Conservation (phyloP, 1,140 invertebrate genomes). For the Geopemphigus sp. region DNA sequence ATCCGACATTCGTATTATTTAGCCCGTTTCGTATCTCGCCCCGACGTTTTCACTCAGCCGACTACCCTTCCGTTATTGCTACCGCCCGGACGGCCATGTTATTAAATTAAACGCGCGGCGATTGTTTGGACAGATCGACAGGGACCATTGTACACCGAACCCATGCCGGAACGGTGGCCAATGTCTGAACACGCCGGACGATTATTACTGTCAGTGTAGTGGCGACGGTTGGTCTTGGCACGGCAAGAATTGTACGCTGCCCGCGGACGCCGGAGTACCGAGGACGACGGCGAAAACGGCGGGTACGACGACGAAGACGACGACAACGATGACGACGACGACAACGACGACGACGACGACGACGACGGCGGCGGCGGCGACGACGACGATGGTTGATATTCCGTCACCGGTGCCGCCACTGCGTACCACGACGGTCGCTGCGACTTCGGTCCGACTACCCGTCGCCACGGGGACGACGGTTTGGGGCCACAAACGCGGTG, state of each 20-base stretch:
- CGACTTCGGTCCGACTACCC: not conserved
- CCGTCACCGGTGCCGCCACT: not conserved
- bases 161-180: constrained; percentile 76
- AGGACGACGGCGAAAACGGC: constrained; percentile 60
- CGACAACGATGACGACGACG: not conserved
- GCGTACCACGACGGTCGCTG: not conserved
- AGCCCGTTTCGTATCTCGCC: no score
- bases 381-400: not conserved
- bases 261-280: constrained; percentile 51
- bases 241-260: constrained; percentile 84
- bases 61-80: no score
- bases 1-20: no score
- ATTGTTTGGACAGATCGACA: constrained; percentile 64
- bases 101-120: no score
- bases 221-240: constrained; percentile 65
- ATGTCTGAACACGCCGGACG: constrained; percentile 79
- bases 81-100: no score
- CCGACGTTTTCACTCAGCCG: no score
- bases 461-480: not conserved
- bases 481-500: not conserved
- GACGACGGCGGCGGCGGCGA: not conserved
- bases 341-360: not conserved
- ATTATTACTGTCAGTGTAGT: constrained; percentile 88
- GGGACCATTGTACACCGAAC: constrained; percentile 77
- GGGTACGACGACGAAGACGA: not conserved